phyloP scores from a whole-genome alignment of 2,797 vertebrate species.

The Taenioides sp. region DNA sequence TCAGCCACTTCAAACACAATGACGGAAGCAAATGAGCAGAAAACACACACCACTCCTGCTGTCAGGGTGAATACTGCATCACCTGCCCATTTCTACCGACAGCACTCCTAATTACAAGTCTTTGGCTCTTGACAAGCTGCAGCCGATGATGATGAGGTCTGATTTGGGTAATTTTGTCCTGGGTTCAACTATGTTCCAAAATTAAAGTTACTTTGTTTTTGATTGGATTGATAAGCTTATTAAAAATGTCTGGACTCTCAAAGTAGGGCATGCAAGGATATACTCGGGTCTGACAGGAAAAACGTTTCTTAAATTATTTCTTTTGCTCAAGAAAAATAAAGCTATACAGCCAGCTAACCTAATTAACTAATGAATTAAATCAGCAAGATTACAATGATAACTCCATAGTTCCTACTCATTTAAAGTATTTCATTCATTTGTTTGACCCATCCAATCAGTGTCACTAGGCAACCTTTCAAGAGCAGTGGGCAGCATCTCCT shows the following conservation, averaged over 20 bases:
- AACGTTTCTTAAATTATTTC: neutral
- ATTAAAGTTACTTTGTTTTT: neutral
- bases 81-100: slow-evolving; percentile 1
- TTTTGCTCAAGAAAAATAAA: neutral
- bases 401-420: neutral
- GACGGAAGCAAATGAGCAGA: slow-evolving; percentile 2
- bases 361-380: neutral
- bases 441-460: neutral
- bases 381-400: neutral
- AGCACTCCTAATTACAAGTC: neutral
- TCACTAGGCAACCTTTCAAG: neutral
- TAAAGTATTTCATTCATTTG: neutral
- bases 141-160: neutral
- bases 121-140: neutral
- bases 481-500: too few species aligned
- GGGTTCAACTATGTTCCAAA: neutral
- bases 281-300: neutral
- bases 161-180: neutral
- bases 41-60: slow-evolving; percentile 4
- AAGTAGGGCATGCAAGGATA: neutral
- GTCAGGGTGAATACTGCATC: neutral
- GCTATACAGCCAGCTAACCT: neutral
- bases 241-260: neutral
- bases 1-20: slow-evolving; percentile 8
- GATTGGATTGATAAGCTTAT: neutral